These are phyloP conservation scores for Ginglymostoma cirratum DNA, from an alignment of 2,113 vertebrate genomes.

Conservation along the genomic window DNA sequence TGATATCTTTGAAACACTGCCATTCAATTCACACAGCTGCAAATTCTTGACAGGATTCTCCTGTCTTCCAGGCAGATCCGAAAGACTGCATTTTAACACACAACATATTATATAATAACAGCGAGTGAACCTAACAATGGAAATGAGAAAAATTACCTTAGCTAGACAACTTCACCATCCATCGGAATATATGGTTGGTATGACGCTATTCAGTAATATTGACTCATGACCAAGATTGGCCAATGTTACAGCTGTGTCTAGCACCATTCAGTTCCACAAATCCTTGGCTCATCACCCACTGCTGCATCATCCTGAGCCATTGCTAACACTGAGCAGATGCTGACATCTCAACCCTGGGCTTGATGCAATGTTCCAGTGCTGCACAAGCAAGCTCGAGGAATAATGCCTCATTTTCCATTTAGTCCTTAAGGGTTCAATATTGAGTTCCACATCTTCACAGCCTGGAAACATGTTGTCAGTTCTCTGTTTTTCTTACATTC, in stretches of 20 bases:
- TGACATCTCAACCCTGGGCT: too few relatives aligned
- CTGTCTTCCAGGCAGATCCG: not conserved
- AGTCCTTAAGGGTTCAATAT: too few relatives aligned
- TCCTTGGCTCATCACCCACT: too few relatives aligned
- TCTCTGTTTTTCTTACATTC: too few relatives aligned
- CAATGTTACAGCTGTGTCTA: not conserved
- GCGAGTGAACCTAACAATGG: not conserved
- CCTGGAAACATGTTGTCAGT: too few relatives aligned
- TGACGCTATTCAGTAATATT: not conserved
- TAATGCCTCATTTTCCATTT: too few relatives aligned
- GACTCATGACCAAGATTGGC: not conserved
- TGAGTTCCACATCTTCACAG: too few relatives aligned
- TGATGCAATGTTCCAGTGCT: too few relatives aligned
- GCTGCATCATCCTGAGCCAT: too few relatives aligned
- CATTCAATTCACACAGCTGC: slow-evolving; percentile 29
- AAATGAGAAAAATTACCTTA: not conserved
- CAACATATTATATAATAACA: not conserved
- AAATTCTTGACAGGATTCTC: not conserved
- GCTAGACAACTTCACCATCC: not conserved
- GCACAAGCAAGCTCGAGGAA: too few relatives aligned
- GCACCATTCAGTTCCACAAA: too few relatives aligned
- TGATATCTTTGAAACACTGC: not conserved
- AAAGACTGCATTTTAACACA: not conserved
- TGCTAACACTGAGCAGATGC: too few relatives aligned
- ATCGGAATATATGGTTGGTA: not conserved